Evolutionary conservation across 2,888 invertebrate species (phyloP), one percentile per base, ranked within the genome.

Genomic region (Synanthedon myopaeformis): DNA sequence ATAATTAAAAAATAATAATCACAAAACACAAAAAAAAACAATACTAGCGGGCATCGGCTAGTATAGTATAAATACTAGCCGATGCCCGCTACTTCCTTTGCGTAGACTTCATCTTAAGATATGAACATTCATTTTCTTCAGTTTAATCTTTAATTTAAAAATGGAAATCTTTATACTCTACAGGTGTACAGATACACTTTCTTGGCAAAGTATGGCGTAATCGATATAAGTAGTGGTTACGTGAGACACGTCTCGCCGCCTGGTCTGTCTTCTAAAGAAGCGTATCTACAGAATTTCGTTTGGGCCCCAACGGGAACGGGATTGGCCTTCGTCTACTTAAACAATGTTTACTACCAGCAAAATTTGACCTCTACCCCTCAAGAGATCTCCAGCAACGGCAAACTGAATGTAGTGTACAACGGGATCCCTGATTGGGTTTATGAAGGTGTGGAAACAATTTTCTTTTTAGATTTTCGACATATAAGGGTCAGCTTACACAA

Each of bases 361-460:
- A 89, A 80, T n/a, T 71, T 89, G 52, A 75, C 71, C 3, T 76
- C 70, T 0, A 64, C 72, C 0, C 82, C 89, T 4, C 74, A 82
- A 19, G 88, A 89, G 60, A 83, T 95, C 42, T 95, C 96, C 0
- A 78, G 72, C 0, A 91, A 89, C 62, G 93, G 92, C 2, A 68
- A 79, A 14, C 79, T 86, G 51, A 89, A 90, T 41, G 89, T 90
- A 8, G 88, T 95, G 53, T 93, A 93, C 69, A 94, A 97, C 74
- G 97, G 96, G 35, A 91, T 96, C 10, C 95, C 96, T 41, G 97
- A 98, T 79, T 98, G 97, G 97, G 94, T 97, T 1, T 97, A 97
- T 80, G 97, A 97, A 90, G 95, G 95, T 95, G 70, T 65, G 76
- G 71, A 5, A 45, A 12, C 13, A 11, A 14, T 12, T 14, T 45